Evolutionary conservation across 2,888 invertebrate species (phyloP).

Genomic region (Lathronympha strigana): DNA sequence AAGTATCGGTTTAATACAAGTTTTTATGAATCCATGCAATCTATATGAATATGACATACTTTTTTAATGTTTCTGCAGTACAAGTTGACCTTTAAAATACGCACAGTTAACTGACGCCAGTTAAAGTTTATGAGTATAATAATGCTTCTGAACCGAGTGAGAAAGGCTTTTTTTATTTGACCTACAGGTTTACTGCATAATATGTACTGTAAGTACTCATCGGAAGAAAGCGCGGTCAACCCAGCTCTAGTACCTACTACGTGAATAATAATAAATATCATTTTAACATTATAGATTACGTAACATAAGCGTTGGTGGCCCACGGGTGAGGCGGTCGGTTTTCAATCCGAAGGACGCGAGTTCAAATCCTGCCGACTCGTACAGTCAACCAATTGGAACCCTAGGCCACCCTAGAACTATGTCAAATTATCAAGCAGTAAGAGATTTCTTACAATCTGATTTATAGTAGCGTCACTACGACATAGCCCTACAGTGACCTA

Average conservation of each 20-base stretch:
- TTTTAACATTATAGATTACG: neutral
- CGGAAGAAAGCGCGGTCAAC: constrained; percentile 14
- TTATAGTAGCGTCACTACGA: too few species aligned
- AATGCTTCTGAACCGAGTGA: neutral
- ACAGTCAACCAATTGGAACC: too few species aligned
- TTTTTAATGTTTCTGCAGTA: neutral
- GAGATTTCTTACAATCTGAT: too few species aligned
- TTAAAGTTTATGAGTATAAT: constrained; percentile 18
- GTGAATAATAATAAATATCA: neutral
- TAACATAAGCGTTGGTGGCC: too few species aligned
- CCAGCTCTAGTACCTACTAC: neutral
- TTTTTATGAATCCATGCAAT: neutral
- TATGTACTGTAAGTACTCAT: neutral
- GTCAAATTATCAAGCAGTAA: too few species aligned
- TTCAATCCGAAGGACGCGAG: too few species aligned
- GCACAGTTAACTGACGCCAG: constrained; percentile 7
- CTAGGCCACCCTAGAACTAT: too few species aligned
- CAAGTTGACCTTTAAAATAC: constrained; percentile 1
- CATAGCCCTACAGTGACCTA: too few species aligned
- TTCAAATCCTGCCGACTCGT: too few species aligned
- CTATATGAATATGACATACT: neutral
- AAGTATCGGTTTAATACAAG: too few species aligned
- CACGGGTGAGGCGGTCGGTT: too few species aligned
- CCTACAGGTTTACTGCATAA: neutral
- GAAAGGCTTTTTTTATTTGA: constrained; percentile 10